Conservation (phyloP, 1,140 invertebrate genomes). For the Heliconius congener region DNA sequence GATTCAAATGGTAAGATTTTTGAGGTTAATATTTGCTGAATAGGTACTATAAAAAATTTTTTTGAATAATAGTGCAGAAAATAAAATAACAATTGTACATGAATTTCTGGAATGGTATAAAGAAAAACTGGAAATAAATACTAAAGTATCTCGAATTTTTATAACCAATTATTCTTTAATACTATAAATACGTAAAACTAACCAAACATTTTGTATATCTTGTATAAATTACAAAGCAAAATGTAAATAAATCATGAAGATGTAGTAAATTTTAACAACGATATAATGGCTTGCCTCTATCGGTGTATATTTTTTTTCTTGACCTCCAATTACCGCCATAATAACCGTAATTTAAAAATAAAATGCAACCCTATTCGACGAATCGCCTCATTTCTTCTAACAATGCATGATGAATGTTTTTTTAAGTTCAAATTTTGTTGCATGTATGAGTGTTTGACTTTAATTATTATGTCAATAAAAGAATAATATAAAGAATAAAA, state of each 20-base stretch:
- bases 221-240: background rate
- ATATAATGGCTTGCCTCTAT: constrained; percentile 44
- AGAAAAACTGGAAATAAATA: too few relatives aligned
- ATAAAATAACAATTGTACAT: background rate
- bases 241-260: constrained; percentile 17
- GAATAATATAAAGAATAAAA: background rate
- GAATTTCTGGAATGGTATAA: too few relatives aligned
- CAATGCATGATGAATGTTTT: constrained; percentile 41
- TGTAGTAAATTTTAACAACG: constrained; percentile 12
- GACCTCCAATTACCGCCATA: constrained; percentile 57
- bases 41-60: background rate
- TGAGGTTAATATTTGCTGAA: background rate
- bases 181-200: background rate
- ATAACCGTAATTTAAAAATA: constrained; percentile 65
- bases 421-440: constrained; percentile 10
- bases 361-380: constrained; percentile 62
- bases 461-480: background rate
- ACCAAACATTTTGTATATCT: background rate
- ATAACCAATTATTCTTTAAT: too few relatives aligned
- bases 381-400: constrained; percentile 58
- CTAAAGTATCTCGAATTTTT: too few relatives aligned
- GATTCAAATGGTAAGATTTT: background rate
- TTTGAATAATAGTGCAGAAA: background rate
- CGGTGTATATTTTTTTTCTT: constrained; percentile 44
- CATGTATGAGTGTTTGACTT: background rate